Evolutionary conservation across 2,888 invertebrate species (phyloP), one percentile per base, ranked within the genome.

Genomic region (Adelognathus sp.): DNA sequence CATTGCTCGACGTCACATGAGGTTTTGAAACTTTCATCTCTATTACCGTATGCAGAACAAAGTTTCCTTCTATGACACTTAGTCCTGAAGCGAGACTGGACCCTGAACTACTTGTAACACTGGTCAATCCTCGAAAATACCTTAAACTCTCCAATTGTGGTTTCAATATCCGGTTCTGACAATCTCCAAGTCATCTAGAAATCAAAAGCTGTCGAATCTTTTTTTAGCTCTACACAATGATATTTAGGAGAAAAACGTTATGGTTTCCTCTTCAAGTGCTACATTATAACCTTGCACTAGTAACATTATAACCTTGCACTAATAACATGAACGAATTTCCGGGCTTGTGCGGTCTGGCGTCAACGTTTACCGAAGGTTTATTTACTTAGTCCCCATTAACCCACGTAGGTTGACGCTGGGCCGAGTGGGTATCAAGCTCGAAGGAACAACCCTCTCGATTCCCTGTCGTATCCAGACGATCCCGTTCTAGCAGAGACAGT

Each of bases 371-470:
- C n/a, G n/a, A n/a, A 11, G 21, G 7, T 50, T 4, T 11, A 5
- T 39, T 41, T 14, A 16, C 21, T 36, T 29, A 52, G 54, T 21
- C 31, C n/a, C 14, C 41, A 11, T 36, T 39, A 63, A 44, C 16
- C 18, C n/a, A 18, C 16, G 27, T 16, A 11, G 16, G 27, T 44
- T 14, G 27, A 16, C 24, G 9, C 2, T 21, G 36, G 39, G 24
- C 52, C 27, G 24, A 18, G n/a, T n/a, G 21, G 31, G 21, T 58
- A 76, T 58, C 44, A 50, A 46, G 46, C 58, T 24, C 50, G n/a
- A 41, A 33, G 54, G 24, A 54, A 60, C 27, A 58, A 66, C 66
- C 73, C 56, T 46, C 58, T 60, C 58, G 50, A 71, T 71, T 46
- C 29, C 52, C 11, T 71, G 64, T 71, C 70, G 50, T 33, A 7